phyloP scores from a whole-genome alignment of 2,797 vertebrate species.

The Artibeus lituratus region DNA sequence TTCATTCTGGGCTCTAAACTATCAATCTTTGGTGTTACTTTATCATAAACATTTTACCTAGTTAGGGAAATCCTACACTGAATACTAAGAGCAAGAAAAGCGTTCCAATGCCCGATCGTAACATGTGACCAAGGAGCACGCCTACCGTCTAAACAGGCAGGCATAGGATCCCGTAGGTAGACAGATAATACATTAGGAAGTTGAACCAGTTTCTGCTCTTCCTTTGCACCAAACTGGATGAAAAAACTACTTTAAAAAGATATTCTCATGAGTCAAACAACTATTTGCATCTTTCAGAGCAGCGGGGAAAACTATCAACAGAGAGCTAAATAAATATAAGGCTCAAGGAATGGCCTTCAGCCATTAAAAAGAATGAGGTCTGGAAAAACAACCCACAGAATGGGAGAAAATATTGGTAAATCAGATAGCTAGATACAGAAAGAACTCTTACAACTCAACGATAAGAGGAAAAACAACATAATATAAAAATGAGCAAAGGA shows the following conservation, averaged over 20 bases:
- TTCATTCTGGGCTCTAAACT: neutral
- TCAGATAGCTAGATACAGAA: neutral
- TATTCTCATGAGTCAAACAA: conserved; percentile 1
- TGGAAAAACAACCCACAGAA: neutral
- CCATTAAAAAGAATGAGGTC: neutral
- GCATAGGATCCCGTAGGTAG: neutral
- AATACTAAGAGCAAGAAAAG: conserved; percentile 1
- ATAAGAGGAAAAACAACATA: neutral
- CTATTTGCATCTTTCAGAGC: neutral
- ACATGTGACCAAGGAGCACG: neutral
- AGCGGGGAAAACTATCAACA: neutral
- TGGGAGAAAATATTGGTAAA: neutral
- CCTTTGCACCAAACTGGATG: neutral
- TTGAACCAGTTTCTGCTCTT: neutral
- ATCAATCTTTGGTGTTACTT: conserved; percentile 12
- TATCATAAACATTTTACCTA: conserved; percentile 35
- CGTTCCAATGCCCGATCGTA: neutral
- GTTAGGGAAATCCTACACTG: conserved; percentile 22
- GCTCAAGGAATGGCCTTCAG: neutral
- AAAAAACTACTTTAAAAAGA: neutral
- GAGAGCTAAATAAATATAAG: neutral
- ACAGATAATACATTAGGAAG: neutral
- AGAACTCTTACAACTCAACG: neutral
- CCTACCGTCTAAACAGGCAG: neutral
- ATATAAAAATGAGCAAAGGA: neutral